Evolutionary conservation across 2,888 invertebrate species (phyloP), one percentile per base, ranked within the genome.

Genomic region (Pyrrhia umbra): DNA sequence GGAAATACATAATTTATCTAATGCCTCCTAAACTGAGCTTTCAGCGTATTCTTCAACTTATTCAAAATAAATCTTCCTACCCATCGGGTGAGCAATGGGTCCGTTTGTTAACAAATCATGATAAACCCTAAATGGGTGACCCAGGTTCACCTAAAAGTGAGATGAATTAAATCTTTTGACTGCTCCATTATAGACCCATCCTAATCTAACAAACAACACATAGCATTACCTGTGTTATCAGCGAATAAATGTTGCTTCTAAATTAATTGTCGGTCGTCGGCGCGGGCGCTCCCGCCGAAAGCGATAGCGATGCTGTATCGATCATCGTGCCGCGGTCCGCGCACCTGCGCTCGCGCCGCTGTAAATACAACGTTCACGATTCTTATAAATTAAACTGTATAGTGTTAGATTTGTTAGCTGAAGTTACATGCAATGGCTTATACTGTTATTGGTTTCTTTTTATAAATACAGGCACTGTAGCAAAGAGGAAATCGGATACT

Each of bases 191-290:
- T 65, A 49, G 40, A 52, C 55, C 16, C 49, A 21, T 6, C 79
- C 45, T 47, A 59, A 65, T 45, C 25, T 54, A 69, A 77, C 67
- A 74, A 77, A 68, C 74, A 70, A 78, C 80, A 70, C 61, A 71
- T 65, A 70, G 68, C 60, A 71, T 70, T 72, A 82, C 65, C 56
- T 55, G 54, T 77, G 77, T 75, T 80, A 82, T 81, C 82, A 62
- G 58, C 70, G 65, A 60, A 79, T 73, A 81, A 79, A 79, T 73
- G 82, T 72, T 68, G 68, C 70, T 80, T 77, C 75, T 80, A 82
- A 81, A 81, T 81, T 82, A 81, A 81, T 81, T 80, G 82, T 78
- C 68, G 66, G 69, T 58, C 52, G 63, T 67, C 58, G 73, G 70
- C 60, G 54, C 56, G 45, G 42, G 60, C 64, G 62, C 68, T 58